phyloP scores from a whole-genome alignment of 1,140 invertebrate genomes.

The Aphidius gifuensis region DNA sequence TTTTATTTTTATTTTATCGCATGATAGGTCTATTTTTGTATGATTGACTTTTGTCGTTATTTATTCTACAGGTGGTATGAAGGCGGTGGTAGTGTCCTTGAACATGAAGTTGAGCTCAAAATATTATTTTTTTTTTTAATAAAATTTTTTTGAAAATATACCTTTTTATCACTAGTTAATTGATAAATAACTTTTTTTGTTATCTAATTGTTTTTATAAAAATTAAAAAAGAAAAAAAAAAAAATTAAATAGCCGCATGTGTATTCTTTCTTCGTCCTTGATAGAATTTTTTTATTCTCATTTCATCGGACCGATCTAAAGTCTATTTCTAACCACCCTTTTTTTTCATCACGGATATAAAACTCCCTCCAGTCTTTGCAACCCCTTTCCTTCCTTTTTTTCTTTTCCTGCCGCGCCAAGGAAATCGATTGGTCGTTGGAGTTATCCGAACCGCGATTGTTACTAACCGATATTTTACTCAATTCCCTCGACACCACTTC shows the following conservation, averaged over 20 bases:
- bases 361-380: not conserved
- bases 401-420: not conserved
- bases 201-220: not conserved
- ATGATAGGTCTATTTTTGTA: constrained; percentile 21
- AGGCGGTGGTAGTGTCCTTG: constrained; percentile 11
- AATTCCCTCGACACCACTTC: too few species aligned
- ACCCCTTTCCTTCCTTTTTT: not conserved
- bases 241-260: too few species aligned
- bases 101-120: not conserved
- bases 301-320: not conserved
- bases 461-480: too few species aligned
- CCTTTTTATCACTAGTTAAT: not conserved
- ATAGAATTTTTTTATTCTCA: not conserved
- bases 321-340: too few species aligned
- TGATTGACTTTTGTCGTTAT: constrained; percentile 28
- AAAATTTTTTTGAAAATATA: too few species aligned
- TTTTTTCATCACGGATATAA: too few species aligned
- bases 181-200: too few species aligned
- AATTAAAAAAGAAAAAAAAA: not conserved
- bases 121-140: too few species aligned
- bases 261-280: too few species aligned
- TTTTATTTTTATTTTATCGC: too few species aligned
- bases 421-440: constrained; percentile 4
- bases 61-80: constrained; percentile 35
- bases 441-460: too few species aligned